Percentiles rank a stretch among this genome's conserved stretches.
Conservation (phyloP, 1,140 invertebrate species). For the Drosophila nigrodunni region DNA sequence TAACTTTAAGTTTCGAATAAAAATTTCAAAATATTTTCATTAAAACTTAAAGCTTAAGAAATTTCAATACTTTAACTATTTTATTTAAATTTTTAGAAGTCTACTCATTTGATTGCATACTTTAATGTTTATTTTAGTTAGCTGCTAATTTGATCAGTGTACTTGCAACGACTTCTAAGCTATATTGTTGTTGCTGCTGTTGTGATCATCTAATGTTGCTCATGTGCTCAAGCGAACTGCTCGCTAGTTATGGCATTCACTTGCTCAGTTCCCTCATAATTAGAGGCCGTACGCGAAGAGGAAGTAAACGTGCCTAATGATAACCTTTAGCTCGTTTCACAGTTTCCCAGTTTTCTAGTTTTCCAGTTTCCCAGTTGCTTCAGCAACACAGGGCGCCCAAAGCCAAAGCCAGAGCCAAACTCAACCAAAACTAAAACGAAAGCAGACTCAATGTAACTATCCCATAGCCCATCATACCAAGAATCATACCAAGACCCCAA, state of each 20-base stretch:
- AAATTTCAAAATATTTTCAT: too few relatives aligned
- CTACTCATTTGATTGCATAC: too few relatives aligned
- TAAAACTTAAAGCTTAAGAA: too few relatives aligned
- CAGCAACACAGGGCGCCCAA: conserved; percentile 37
- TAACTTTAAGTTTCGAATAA: too few relatives aligned
- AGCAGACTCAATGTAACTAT: conserved; percentile 23
- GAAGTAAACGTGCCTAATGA: conserved; percentile 78
- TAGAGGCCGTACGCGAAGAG: conserved; percentile 62
- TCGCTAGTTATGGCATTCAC: conserved; percentile 53
- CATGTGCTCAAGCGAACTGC: conserved; percentile 7
- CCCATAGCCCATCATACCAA: background rate
- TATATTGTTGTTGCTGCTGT: too few relatives aligned
- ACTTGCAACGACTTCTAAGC: too few relatives aligned
- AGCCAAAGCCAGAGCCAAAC: background rate
- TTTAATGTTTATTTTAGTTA: too few relatives aligned
- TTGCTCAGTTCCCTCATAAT: conserved; percentile 54
- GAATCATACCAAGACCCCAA: background rate
- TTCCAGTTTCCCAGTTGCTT: background rate
- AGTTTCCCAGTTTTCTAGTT: conserved; percentile 2
- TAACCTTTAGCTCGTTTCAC: conserved; percentile 70
- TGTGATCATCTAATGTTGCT: conserved; percentile 2
- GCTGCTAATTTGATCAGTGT: too few relatives aligned
- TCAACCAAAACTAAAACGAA: conserved; percentile 42
- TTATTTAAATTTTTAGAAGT: background rate
- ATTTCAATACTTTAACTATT: background rate